Base-by-base conservation (phyloP, 2,797 vertebrate species). In the Megalops cyprinoides region DNA sequence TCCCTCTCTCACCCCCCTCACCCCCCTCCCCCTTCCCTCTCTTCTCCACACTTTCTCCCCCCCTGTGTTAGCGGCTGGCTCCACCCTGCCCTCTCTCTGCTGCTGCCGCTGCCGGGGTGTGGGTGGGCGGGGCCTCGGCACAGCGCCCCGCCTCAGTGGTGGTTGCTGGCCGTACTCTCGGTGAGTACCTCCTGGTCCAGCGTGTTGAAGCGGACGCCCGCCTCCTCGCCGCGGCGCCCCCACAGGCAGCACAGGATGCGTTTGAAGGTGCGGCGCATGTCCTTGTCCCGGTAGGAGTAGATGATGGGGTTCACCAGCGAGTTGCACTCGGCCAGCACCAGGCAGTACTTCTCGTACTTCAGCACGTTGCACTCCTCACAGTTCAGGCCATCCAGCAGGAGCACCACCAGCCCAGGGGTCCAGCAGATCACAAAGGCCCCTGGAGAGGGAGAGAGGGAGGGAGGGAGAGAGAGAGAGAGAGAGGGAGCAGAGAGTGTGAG, bases 361-460 rank as follows among this genome's bases (percentile, higher is more conserved):
- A 98, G 87, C 2, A 98, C 96, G 0, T 91, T 15, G 28, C 96
- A 96, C 0, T 0, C 3, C 0, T 85, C 62, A 25, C 94, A 96
- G 62, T 86, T 86, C 80, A 98, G 74, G 0, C 97, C 97, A 0
- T 99, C 98, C 28, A 99, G 90, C 15, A 99, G 92, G 58, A 99
- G 93, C 8, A 98, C 89, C 0, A 99, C 96, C 87, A 98, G 95
- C 0, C 95, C 98, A 0, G 98, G 98, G 0, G 97, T 99, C 98
- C 98, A 99, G 89, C 97, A 99, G 85, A 99, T 86, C 85, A 99
- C 95, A 23, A 99, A 99, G 0, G 93, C 96, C 46, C 98, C 97
- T 98, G 92, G 0, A 28, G 74, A 31, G 23, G 81, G 18, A 86
- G 87, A 78, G 73, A 86, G 79, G 4, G 73, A 49, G 55, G 49